phyloP scores from a whole-genome alignment of 1,140 invertebrate genomes.

The Drosophila busckii region DNA sequence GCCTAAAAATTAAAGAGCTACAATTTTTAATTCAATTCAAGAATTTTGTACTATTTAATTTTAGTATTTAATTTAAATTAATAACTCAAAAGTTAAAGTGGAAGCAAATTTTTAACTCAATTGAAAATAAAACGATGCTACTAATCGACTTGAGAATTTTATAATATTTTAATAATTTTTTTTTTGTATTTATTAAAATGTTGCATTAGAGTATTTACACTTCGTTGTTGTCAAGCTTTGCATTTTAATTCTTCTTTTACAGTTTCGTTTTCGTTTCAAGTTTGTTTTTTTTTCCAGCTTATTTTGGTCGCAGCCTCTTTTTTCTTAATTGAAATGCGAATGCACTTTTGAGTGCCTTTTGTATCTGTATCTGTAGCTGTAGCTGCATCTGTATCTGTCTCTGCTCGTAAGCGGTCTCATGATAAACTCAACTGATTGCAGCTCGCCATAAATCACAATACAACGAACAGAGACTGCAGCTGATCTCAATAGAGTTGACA shows the following conservation, averaged over 20 bases:
- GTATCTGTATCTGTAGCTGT: conserved; percentile 5
- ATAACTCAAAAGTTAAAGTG: too few species aligned
- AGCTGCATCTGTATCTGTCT: conserved; percentile 3
- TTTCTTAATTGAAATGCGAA: conserved; percentile 73
- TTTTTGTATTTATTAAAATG: background rate
- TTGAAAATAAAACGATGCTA: too few species aligned
- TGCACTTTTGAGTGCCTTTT: conserved; percentile 61
- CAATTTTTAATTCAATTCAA: too few species aligned
- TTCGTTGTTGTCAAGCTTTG: conserved; percentile 14
- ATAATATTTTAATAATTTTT: background rate
- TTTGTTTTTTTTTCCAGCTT: conserved; percentile 27
- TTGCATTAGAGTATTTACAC: conserved; percentile 26
- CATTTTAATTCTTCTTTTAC: conserved; percentile 9
- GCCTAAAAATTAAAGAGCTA: too few species aligned
- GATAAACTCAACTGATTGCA: conserved; percentile 27
- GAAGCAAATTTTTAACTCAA: too few species aligned
- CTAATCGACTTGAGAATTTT: too few species aligned
- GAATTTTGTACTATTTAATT: too few species aligned
- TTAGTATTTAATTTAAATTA: too few species aligned
- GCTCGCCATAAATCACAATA: conserved; percentile 44
- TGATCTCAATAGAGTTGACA: conserved; percentile 9
- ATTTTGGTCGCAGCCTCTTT: conserved; percentile 42
- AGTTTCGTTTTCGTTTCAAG: conserved; percentile 19
- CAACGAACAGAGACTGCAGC: conserved; percentile 34
- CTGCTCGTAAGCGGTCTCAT: conserved; percentile 32